Percentiles rank a stretch among this genome's conserved stretches.
Evolutionary conservation across 2,113 vertebrate genomes (phyloP).

Genomic region (Chaetodon auriga): DNA sequence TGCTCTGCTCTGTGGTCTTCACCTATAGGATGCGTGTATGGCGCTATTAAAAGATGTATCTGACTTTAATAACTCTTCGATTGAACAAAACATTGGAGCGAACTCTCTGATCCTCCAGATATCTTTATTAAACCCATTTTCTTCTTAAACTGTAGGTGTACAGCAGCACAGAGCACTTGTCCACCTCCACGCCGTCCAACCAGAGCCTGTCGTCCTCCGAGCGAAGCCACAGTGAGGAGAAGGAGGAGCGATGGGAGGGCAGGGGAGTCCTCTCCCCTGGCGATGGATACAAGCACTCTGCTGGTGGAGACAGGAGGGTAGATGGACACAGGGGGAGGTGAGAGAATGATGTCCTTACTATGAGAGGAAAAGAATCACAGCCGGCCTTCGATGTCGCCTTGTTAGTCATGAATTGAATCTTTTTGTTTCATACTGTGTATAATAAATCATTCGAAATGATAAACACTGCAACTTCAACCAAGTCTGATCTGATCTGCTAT

Average conservation of each 20-base stretch:
- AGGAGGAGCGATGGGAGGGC: constrained; percentile 87
- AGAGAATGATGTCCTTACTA: constrained; percentile 32
- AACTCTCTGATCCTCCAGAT: neutral
- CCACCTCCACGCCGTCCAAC: constrained; percentile 86
- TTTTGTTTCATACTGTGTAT: neutral
- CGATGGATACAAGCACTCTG: constrained; percentile 79
- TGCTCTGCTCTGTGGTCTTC: neutral
- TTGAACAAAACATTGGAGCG: neutral
- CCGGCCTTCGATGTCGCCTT: neutral
- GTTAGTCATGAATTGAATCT: neutral
- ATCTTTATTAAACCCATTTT: neutral
- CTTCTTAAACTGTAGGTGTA: constrained; percentile 87
- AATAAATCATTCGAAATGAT: neutral
- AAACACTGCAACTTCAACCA: neutral
- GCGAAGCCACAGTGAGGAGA: constrained; percentile 90
- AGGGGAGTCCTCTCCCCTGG: constrained; percentile 80
- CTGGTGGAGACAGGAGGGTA: constrained; percentile 47
- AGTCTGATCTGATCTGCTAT: neutral
- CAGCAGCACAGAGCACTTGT: constrained; percentile 94
- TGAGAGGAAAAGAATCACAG: constrained; percentile 7
- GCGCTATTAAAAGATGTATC: neutral
- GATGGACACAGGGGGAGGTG: constrained; percentile 72
- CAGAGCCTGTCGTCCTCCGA: constrained; percentile 86
- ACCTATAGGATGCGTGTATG: neutral
- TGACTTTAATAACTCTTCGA: neutral